phyloP scores from a whole-genome alignment of 2,888 invertebrate genomes.

The Drosophila parthenogenetica region DNA sequence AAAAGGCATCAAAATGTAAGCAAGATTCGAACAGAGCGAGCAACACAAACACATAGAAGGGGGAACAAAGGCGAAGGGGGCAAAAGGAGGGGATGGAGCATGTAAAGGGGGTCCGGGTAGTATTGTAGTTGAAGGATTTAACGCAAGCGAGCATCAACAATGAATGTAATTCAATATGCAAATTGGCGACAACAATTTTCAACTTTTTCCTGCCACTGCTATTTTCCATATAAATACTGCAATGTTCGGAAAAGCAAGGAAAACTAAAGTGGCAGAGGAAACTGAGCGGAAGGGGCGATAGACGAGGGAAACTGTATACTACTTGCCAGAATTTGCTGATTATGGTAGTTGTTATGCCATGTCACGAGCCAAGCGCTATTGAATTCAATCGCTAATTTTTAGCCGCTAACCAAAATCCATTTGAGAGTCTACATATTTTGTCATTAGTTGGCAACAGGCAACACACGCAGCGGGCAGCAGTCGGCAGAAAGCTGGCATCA shows the following conservation, averaged over 20 bases:
- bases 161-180: slow-evolving; percentile 80
- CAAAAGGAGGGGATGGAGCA: neutral
- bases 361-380: neutral
- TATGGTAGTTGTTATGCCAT: slow-evolving; percentile 22
- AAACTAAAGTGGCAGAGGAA: neutral
- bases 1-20: slow-evolving; percentile 63
- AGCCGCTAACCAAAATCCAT: slow-evolving; percentile 63
- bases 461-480: neutral
- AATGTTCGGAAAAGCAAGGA: neutral
- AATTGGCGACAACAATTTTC: slow-evolving; percentile 70
- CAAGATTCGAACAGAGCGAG: slow-evolving; percentile 31
- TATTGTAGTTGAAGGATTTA: slow-evolving; percentile 40
- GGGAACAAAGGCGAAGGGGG: neutral
- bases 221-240: slow-evolving; percentile 43
- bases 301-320: neutral
- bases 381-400: slow-evolving; percentile 43
- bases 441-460: slow-evolving; percentile 50
- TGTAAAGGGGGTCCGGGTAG: neutral
- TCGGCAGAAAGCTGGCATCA: neutral
- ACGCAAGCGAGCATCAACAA: slow-evolving; percentile 70
- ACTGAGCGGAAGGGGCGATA: neutral
- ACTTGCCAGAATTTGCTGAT: slow-evolving; percentile 9
- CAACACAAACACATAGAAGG: slow-evolving; percentile 13
- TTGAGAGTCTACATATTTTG: slow-evolving; percentile 51
- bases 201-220: slow-evolving; percentile 50